phyloP scores from a whole-genome alignment of 2,797 vertebrate species.

The Chrysocyon brachyurus region DNA sequence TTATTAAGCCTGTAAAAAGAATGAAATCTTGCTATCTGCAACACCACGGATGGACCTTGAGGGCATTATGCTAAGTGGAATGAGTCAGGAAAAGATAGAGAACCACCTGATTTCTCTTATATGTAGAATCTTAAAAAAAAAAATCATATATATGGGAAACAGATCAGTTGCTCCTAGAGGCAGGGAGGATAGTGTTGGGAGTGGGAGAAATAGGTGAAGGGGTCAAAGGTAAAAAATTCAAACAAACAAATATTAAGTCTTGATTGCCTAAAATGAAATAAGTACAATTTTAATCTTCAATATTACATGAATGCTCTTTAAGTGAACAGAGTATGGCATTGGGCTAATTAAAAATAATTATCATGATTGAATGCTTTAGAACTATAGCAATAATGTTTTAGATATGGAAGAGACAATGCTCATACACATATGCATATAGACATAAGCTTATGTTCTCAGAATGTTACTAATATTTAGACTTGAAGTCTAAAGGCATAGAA shows the following conservation, averaged over 20 bases:
- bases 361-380: conserved; percentile 24
- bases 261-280: neutral
- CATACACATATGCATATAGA: neutral
- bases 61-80: neutral
- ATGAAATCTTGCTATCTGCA: neutral
- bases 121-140: neutral
- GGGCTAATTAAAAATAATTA: conserved; percentile 62
- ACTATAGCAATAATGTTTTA: neutral
- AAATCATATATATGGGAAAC: neutral
- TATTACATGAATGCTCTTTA: conserved; percentile 18
- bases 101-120: neutral
- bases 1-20: neutral
- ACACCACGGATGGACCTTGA: neutral
- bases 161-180: neutral
- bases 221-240: neutral
- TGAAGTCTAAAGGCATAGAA: neutral
- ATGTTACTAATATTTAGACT: neutral
- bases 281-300: neutral
- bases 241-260: neutral
- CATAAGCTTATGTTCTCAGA: neutral
- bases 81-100: neutral
- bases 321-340: neutral
- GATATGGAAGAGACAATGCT: neutral
- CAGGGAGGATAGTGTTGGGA: neutral
- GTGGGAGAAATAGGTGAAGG: neutral